phyloP scores from a whole-genome alignment of 2,888 invertebrate genomes.

The Nemotelus nigrinus region DNA sequence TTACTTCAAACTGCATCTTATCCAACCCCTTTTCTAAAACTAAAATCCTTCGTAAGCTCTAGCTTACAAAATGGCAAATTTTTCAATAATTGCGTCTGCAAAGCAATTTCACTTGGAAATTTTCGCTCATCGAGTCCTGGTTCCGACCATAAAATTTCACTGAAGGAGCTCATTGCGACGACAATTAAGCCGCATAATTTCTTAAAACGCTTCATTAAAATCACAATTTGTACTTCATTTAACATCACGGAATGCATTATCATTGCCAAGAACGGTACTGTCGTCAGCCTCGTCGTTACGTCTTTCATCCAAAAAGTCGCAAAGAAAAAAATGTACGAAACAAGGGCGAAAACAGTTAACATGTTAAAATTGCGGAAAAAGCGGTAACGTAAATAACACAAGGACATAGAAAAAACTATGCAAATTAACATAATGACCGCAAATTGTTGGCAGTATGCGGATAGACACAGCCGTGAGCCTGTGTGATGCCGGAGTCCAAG shows the following conservation, averaged over 20 bases:
- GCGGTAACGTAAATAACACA: slow-evolving; percentile 37
- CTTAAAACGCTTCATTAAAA: slow-evolving; percentile 34
- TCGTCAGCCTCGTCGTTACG: neutral
- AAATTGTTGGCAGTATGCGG: slow-evolving; percentile 29
- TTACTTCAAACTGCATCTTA: no score
- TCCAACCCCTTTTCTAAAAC: no score
- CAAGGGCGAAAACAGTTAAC: slow-evolving; percentile 22
- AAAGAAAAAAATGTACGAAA: neutral
- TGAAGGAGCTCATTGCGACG: neutral
- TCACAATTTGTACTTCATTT: slow-evolving; percentile 31
- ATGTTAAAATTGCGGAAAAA: slow-evolving; percentile 30
- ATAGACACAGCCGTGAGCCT: neutral
- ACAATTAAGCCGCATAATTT: slow-evolving; percentile 28
- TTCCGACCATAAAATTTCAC: neutral
- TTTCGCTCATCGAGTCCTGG: no score
- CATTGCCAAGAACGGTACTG: slow-evolving; percentile 8
- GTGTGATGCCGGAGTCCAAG: slow-evolving; percentile 6
- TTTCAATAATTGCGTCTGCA: no score
- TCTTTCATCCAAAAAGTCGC: neutral
- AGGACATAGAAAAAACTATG: slow-evolving; percentile 16
- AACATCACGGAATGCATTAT: slow-evolving; percentile 14
- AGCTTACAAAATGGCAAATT: no score
- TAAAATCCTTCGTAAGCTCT: no score
- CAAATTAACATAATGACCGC: slow-evolving; percentile 45
- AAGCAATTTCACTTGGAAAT: no score